Evolutionary conservation across 2,113 vertebrate species (phyloP).

Genomic region (Petromus typicus): DNA sequence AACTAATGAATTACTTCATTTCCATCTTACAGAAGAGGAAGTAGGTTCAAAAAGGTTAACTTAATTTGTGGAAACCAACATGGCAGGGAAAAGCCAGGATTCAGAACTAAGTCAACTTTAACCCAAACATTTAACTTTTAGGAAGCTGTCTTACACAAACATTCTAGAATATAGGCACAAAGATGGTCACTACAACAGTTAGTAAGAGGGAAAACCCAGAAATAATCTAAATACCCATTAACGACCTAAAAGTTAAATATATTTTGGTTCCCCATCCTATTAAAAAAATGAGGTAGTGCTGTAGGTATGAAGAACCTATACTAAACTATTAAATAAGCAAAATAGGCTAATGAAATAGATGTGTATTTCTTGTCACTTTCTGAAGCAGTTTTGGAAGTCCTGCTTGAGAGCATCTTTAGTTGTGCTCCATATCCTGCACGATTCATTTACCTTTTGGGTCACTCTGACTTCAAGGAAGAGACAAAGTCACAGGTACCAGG

Average conservation of each 20-base stretch:
- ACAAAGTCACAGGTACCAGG: neutral
- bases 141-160: conserved; percentile 36
- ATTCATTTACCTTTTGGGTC: neutral
- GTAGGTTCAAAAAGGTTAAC: conserved; percentile 3
- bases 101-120: conserved; percentile 50
- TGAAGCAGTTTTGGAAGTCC: neutral
- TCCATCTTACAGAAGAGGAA: conserved; percentile 11
- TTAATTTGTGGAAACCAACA: conserved; percentile 48
- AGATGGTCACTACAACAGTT: neutral
- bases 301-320: neutral
- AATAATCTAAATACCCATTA: neutral
- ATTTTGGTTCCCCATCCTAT: conserved; percentile 14
- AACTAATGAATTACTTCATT: neutral
- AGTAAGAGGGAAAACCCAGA: neutral
- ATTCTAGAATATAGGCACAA: neutral
- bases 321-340: neutral
- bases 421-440: neutral
- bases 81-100: conserved; percentile 11
- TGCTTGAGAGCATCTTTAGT: neutral
- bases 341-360: neutral
- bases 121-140: conserved; percentile 29
- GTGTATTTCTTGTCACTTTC: neutral
- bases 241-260: conserved; percentile 33
- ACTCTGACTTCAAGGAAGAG: neutral
- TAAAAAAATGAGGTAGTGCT: neutral